Evolutionary conservation across 2,888 invertebrate genomes (phyloP), one percentile per base, ranked within the genome.

Genomic region (Plemyria rubiginata): DNA sequence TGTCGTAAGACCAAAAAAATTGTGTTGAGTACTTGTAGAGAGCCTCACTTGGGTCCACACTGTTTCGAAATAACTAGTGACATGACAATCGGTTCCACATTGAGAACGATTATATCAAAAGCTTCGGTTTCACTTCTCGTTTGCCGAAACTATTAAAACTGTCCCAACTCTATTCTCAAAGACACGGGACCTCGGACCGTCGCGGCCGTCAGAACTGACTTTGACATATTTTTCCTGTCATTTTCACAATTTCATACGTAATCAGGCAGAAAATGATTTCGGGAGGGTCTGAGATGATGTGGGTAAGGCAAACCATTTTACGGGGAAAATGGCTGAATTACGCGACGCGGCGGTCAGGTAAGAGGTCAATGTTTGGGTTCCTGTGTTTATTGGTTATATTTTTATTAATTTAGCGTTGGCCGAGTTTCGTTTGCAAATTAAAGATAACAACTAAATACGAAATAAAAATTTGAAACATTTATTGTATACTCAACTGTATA

Each of bases 181-280:
- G 43, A 38, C 43, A 51, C 32, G 9, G n/a, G 48, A 41, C 50
- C 60, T 22, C 6, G n/a, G 48, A 41, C 50, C 60, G 57, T 49
- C 59, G 16, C 60, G 48, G 55, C 55, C 55, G 56, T 45, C 66
- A 62, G 60, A 60, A 45, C 60, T 61, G 66, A 70, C 63, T 56
- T 66, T 62, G 68, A 68, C 65, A 67, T 70, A 70, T 70, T 68
- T 66, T 63, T 56, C 60, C 61, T 66, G 70, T 67, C 70, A 70
- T 67, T 63, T 70, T 68, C 67, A 68, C 70, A 65, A 67, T 70
- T 65, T 68, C 55, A 50, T 62, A 67, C 64, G 62, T 64, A 68
- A 70, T 66, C 68, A 67, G 60, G 51, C 29, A 64, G 65, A 64
- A 70, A 70, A 68, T 60, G 58, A 65, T 63, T 60, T 54, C 15